Evolutionary conservation across 2,113 vertebrate species (phyloP).

Genomic region (Zosterops pallidus): DNA sequence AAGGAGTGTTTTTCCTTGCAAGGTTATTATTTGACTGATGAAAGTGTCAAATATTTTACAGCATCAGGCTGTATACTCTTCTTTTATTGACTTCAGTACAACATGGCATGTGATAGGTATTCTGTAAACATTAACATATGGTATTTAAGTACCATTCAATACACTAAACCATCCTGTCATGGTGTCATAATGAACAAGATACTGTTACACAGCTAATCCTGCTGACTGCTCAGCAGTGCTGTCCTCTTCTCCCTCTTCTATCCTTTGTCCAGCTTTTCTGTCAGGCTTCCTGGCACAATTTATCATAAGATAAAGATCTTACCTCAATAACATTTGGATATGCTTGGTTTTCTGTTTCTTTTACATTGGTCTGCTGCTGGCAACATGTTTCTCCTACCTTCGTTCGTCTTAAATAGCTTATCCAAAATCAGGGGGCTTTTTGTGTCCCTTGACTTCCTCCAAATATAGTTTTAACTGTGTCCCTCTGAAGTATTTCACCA

Average conservation of each 20-base stretch:
- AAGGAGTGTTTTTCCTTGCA: not conserved
- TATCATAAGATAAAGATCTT: not conserved
- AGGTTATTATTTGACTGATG: not conserved
- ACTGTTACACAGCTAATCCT: not conserved
- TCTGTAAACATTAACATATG: not conserved
- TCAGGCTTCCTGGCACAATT: not conserved
- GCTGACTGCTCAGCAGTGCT: not conserved
- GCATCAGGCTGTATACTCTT: not conserved
- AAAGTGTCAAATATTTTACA: not conserved
- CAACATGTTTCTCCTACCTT: not conserved
- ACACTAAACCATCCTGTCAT: not conserved
- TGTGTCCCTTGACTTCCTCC: not conserved
- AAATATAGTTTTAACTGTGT: not conserved
- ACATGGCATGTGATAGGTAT: not conserved
- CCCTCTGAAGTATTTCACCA: not conserved
- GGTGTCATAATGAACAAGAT: not conserved
- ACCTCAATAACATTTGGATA: not conserved
- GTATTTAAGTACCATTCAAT: not conserved
- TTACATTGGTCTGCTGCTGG: not conserved
- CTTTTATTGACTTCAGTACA: not conserved
- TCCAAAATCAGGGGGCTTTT: not conserved
- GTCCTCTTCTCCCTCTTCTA: not conserved
- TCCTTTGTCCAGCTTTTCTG: not conserved
- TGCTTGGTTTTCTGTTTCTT: not conserved
- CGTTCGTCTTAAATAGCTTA: not conserved